Conservation (phyloP, 2,797 vertebrate genomes). For the Steatocranus sp. region DNA sequence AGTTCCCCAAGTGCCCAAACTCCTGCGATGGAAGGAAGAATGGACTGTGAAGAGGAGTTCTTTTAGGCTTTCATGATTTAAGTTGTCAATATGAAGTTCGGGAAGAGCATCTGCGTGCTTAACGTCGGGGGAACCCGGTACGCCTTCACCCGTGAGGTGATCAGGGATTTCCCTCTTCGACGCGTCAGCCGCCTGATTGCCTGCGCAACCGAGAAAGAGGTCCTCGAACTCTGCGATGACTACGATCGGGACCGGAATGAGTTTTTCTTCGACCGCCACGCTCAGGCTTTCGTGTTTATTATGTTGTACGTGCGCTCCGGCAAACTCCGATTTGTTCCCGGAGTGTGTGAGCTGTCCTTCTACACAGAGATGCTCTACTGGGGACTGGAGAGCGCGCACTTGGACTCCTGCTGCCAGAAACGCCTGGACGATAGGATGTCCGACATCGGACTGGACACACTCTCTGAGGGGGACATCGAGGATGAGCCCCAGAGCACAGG, state of each 20-base stretch:
- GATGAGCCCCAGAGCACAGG: conserved; percentile 60
- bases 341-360: conserved; percentile 97
- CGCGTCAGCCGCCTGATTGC: conserved; percentile 93
- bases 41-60: conserved; percentile 16
- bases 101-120: conserved; percentile 83
- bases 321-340: conserved; percentile 93
- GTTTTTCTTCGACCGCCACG: conserved; percentile 98
- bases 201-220: conserved; percentile 94
- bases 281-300: conserved; percentile 96
- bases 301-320: conserved; percentile 96
- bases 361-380: conserved; percentile 98
- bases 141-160: conserved; percentile 91
- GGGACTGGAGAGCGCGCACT: conserved; percentile 92
- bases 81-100: conserved; percentile 77
- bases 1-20: conserved; percentile 3
- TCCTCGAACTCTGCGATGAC: conserved; percentile 96
- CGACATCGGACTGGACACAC: conserved; percentile 84
- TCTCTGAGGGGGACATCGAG: conserved; percentile 78
- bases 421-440: conserved; percentile 97
- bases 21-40: conserved; percentile 18
- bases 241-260: conserved; percentile 96
- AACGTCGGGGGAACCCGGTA: conserved; percentile 97
- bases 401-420: conserved; percentile 96
- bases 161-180: conserved; percentile 94
- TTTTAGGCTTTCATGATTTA: not conserved